phyloP scores from a whole-genome alignment of 2,797 vertebrate species.

The Gymnocypris eckloni region DNA sequence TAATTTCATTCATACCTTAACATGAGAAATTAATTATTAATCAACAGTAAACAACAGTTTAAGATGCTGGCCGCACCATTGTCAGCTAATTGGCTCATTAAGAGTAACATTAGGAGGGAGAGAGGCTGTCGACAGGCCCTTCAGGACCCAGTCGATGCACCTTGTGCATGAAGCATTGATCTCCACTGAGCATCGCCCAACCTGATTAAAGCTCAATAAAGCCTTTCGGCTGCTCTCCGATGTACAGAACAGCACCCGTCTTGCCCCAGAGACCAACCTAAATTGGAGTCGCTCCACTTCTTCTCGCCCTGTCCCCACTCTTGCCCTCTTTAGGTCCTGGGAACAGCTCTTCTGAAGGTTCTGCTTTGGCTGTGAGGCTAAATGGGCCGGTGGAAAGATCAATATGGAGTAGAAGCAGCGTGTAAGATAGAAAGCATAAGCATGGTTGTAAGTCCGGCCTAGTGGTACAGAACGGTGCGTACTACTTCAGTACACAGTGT shows the following conservation, averaged over 20 bases:
- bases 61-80: conserved; percentile 82
- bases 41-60: conserved; percentile 85
- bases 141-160: conserved; percentile 76
- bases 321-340: conserved; percentile 32
- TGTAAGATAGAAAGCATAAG: conserved; percentile 1
- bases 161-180: conserved; percentile 82
- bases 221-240: conserved; percentile 66
- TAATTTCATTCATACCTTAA: conserved; percentile 88
- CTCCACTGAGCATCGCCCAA: conserved; percentile 75
- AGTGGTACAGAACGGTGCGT: not conserved
- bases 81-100: conserved; percentile 88
- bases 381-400: conserved; percentile 73
- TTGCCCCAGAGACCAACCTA: conserved; percentile 69
- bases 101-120: conserved; percentile 83
- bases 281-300: conserved; percentile 56
- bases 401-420: conserved; percentile 64
- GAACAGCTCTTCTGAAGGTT: conserved; percentile 21
- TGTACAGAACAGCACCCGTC: conserved; percentile 66
- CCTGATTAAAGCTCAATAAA: conserved; percentile 84
- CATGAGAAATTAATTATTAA: conserved; percentile 88
- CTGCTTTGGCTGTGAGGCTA: conserved; percentile 66
- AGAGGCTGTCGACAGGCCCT: conserved; percentile 79
- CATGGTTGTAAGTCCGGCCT: not conserved
- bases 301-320: conserved; percentile 18
- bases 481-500: conserved; percentile 20